phyloP scores from a whole-genome alignment of 1,140 invertebrate species.

The Vollenhovia emeryi region DNA sequence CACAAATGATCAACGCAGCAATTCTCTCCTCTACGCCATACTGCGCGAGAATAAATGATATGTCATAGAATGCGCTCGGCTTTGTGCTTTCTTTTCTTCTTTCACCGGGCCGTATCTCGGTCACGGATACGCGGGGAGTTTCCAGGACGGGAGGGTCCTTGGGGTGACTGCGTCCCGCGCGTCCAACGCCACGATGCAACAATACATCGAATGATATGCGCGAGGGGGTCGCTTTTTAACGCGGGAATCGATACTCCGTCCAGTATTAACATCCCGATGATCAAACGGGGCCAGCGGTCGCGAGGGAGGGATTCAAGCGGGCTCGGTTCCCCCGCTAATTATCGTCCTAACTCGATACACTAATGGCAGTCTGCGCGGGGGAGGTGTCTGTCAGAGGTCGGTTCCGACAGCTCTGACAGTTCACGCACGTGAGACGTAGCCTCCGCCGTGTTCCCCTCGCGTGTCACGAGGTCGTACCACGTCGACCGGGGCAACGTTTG shows the following conservation, averaged over 20 bases:
- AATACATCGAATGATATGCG: constrained; percentile 21
- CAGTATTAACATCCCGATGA: neutral
- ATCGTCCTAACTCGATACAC: constrained; percentile 61
- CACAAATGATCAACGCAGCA: neutral
- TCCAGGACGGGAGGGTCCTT: neutral
- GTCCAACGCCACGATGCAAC: neutral
- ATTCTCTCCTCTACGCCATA: neutral
- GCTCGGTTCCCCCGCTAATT: constrained; percentile 22
- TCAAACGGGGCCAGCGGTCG: neutral
- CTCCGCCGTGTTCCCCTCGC: neutral
- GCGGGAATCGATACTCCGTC: neutral
- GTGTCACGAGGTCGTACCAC: neutral
- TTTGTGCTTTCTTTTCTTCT: neutral
- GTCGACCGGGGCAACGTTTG: neutral
- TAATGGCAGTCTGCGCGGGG: constrained; percentile 77
- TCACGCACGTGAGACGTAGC: neutral
- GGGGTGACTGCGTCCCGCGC: neutral
- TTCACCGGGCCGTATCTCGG: neutral
- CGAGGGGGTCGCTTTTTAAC: neutral
- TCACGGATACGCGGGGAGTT: neutral
- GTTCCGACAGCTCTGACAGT: constrained; percentile 47
- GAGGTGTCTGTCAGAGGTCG: constrained; percentile 62
- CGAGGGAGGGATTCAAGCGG: neutral
- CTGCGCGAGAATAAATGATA: constrained; percentile 27
- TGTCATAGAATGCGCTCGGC: neutral